Base-by-base conservation (phyloP, 2,113 vertebrate species). In the Chloropsis cyanopogon region DNA sequence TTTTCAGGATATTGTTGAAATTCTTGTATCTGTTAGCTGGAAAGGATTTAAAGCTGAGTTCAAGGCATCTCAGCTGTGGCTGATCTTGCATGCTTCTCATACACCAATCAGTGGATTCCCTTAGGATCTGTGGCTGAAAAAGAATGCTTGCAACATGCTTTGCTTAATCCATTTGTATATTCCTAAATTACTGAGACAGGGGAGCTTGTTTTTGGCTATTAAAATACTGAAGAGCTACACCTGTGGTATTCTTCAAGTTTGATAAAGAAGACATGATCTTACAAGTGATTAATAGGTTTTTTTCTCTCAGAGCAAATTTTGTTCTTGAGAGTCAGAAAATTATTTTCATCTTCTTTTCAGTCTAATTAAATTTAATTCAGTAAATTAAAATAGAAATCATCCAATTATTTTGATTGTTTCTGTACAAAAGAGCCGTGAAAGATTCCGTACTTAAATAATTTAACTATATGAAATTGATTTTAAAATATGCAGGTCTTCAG, bases 341-440 rank as follows among this genome's bases (percentile, higher is more conserved):
- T 66, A 80, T 95, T 96, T 95, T 95, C 4, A 64, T 42, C 9
- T 79, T 24, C 54, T 49, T 93, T 37, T 81, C 21, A 70, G 15
- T 65, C 57, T 59, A 91, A 65, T 77, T 87, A 77, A 11, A 37
- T 37, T 37, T 37, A 37, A 37, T 37, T 37, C 37, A 37, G 37
- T 63, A 92, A 87, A 81, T 44, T 91, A 42, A 92, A 96, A 85
- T 44, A 64, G 79, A 93, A 87, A 92, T 92, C 65, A 94, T 87
- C 53, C 57, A 92, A 60, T 61, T 86, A 42, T 59, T 70, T 72
- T 93, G 35, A 82, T 84, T 66, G 29, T 24, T 88, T 77, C 60
- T 56, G 6, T 75, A 31, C 18, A 91, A 95, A 86, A 65, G 12
- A 91, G 49, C 12, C 33, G 33, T 44, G 22, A 91, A 93, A 86